Percentiles rank a stretch among this genome's conserved stretches.
These are phyloP conservation scores for Pandemis heparana DNA, from an alignment of 2,888 invertebrate species.

Conservation along the genomic window DNA sequence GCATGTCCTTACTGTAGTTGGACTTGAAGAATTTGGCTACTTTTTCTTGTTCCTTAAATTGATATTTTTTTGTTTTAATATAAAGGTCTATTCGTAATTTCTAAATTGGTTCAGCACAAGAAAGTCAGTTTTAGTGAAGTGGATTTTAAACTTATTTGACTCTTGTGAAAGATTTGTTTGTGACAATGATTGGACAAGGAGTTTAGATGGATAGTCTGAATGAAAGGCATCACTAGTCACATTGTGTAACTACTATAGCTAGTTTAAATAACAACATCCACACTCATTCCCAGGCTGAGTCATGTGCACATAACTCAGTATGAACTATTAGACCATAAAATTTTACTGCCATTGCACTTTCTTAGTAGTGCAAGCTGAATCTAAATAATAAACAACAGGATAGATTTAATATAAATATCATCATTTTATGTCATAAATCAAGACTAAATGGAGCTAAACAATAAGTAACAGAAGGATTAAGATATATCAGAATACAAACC, in stretches of 20 bases:
- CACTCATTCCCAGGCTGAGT: too few species aligned
- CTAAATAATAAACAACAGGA: constrained; percentile 26
- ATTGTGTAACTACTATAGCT: background rate
- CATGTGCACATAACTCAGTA: too few species aligned
- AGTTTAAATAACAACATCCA: background rate
- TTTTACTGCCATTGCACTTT: background rate
- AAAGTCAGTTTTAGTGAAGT: too few species aligned
- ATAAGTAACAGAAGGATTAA: background rate
- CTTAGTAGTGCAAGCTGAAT: too few species aligned
- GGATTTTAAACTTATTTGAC: too few species aligned
- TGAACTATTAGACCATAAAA: too few species aligned
- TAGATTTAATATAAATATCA: background rate
- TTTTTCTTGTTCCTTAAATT: constrained; percentile 94
- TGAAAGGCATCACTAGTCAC: too few species aligned
- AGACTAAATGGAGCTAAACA: background rate
- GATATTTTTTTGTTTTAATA: background rate
- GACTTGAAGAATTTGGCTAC: constrained; percentile 94
- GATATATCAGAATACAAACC: constrained; percentile 74
- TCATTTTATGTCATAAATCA: background rate
- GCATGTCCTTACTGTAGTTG: constrained; percentile 93
- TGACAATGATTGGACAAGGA: too few species aligned
- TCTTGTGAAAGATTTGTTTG: too few species aligned
- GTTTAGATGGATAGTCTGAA: too few species aligned
- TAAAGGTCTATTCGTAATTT: too few species aligned
- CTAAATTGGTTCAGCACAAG: too few species aligned